These are phyloP conservation scores for Lophotis ruficrista DNA, from an alignment of 2,113 vertebrate genomes.

Conservation along the genomic window DNA sequence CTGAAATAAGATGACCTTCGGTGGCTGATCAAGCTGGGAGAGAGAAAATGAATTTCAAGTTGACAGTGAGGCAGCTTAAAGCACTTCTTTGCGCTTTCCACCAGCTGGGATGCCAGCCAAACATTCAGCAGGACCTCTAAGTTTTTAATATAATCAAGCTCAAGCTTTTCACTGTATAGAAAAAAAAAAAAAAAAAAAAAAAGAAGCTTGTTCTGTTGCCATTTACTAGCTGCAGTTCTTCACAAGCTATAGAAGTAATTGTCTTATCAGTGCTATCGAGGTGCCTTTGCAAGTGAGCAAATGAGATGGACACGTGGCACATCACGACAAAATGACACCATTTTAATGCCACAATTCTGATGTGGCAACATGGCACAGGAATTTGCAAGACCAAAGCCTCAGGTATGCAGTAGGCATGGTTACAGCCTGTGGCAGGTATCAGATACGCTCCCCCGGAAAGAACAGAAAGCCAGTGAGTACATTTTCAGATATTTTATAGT, in stretches of 20 bases:
- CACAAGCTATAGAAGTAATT: background rate
- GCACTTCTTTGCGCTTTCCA: background rate
- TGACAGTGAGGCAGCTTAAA: slow-evolving; percentile 19
- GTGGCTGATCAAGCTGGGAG: slow-evolving; percentile 22
- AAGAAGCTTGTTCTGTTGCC: background rate
- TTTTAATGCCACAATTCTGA: background rate
- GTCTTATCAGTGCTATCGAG: background rate
- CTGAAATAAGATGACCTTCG: slow-evolving; percentile 22
- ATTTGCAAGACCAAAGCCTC: background rate
- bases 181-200: background rate
- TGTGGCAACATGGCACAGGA: background rate
- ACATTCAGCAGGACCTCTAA: background rate
- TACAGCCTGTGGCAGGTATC: background rate
- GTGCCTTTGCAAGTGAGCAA: background rate
- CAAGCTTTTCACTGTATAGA: background rate
- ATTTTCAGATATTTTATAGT: background rate
- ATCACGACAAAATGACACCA: background rate
- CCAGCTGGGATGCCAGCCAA: slow-evolving; percentile 6
- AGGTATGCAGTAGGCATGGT: background rate
- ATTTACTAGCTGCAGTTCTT: background rate
- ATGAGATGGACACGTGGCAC: background rate
- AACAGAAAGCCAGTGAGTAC: fast-evolving
- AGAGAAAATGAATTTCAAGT: slow-evolving; percentile 37
- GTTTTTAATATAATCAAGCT: background rate
- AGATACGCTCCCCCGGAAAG: background rate